A percentile compares a stretch with the other conserved stretches of the same genome.
These are phyloP conservation scores for Percopsis transmontana DNA, from an alignment of 2,113 vertebrate species.

Conservation along the genomic window DNA sequence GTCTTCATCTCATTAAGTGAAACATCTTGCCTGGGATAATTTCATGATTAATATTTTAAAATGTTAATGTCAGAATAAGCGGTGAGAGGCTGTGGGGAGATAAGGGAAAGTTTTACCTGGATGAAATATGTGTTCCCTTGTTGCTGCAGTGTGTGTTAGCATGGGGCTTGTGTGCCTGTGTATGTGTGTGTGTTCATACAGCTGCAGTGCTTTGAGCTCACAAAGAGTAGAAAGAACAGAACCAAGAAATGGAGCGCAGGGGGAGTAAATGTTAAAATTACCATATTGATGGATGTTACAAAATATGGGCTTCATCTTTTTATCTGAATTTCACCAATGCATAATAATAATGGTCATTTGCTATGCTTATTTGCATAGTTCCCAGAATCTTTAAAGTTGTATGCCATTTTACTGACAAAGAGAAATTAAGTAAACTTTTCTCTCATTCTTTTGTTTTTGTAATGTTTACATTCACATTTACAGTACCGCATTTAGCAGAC, in stretches of 20 bases:
- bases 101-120: slow-evolving; percentile 61
- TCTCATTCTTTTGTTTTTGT: too few species aligned
- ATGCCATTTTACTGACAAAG: slow-evolving; percentile 62
- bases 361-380: slow-evolving; percentile 69
- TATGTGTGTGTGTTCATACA: slow-evolving; percentile 38
- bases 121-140: slow-evolving; percentile 20
- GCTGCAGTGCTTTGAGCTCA: slow-evolving; percentile 61
- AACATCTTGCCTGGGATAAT: slow-evolving; percentile 77
- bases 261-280: slow-evolving; percentile 92
- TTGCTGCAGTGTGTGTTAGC: slow-evolving; percentile 8
- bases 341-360: slow-evolving; percentile 74
- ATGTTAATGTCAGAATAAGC: slow-evolving; percentile 74
- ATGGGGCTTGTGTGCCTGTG: not conserved
- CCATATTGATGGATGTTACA: slow-evolving; percentile 84
- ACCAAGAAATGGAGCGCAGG: slow-evolving; percentile 77
- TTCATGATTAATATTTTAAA: slow-evolving; percentile 82
- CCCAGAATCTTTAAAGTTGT: slow-evolving; percentile 62
- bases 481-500: too few species aligned
- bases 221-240: slow-evolving; percentile 70
- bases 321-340: slow-evolving; percentile 72
- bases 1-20: slow-evolving; percentile 76
- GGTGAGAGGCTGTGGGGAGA: slow-evolving; percentile 64
- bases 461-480: too few species aligned
- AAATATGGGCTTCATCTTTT: slow-evolving; percentile 74
- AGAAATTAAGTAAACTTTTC: slow-evolving; percentile 45